Percentiles rank a stretch among this genome's conserved stretches.
Conservation (phyloP, 2,888 invertebrate genomes). For the Rhingia rostrata region DNA sequence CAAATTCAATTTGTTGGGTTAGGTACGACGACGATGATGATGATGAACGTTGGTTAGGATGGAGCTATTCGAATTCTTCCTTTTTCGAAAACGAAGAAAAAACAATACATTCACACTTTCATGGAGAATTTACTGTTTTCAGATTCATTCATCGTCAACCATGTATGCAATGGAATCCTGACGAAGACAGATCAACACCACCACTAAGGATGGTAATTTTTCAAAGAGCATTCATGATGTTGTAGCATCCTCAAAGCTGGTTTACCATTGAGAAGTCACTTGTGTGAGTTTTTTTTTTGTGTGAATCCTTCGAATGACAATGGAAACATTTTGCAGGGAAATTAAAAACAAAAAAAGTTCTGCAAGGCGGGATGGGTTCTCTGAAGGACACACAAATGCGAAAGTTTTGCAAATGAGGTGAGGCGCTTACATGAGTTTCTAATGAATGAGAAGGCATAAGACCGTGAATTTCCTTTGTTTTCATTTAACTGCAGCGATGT, state of each 20-base stretch:
- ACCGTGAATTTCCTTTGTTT: slow-evolving; percentile 55
- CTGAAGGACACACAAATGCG: slow-evolving; percentile 32
- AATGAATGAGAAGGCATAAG: slow-evolving; percentile 59
- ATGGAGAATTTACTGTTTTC: slow-evolving; percentile 42
- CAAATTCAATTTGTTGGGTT: slow-evolving; percentile 46
- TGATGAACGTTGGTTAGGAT: slow-evolving; percentile 13
- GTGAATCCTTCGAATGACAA: slow-evolving; percentile 41
- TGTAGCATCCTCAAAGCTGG: slow-evolving; percentile 32
- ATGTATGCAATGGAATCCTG: slow-evolving; percentile 63
- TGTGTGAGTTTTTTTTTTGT: slow-evolving; percentile 7
- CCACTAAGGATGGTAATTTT: slow-evolving; percentile 70
- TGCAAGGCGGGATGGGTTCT: slow-evolving; percentile 7
- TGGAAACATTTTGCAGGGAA: slow-evolving; percentile 41
- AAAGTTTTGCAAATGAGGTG: neutral
- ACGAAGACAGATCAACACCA: slow-evolving; percentile 68
- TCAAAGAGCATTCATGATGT: slow-evolving; percentile 65
- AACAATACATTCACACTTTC: slow-evolving; percentile 49
- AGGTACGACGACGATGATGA: neutral
- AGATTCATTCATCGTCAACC: slow-evolving; percentile 55
- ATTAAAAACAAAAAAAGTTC: slow-evolving; percentile 19
- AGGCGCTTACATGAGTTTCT: slow-evolving; percentile 39
- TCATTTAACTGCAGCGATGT: neutral
- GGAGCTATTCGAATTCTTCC: slow-evolving; percentile 34
- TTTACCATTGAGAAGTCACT: slow-evolving; percentile 57
- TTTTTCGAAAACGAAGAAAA: slow-evolving; percentile 4